phyloP scores from a whole-genome alignment of 2,113 vertebrate genomes.

The Xyrauchen texanus region DNA sequence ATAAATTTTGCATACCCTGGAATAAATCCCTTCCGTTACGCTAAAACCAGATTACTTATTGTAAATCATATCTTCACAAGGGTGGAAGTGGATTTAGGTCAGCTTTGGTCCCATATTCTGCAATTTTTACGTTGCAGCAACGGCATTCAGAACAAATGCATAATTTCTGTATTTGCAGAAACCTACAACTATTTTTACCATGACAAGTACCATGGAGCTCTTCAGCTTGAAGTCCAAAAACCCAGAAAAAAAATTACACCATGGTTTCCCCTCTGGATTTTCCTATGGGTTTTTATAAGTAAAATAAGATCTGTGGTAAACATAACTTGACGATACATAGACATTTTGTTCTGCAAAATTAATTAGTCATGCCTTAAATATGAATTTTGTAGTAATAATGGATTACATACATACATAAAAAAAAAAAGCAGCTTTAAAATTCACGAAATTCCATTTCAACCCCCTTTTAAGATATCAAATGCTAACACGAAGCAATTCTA shows the following conservation, averaged over 20 bases:
- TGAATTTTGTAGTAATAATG: too few relatives aligned
- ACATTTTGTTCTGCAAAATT: too few relatives aligned
- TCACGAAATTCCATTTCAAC: background rate
- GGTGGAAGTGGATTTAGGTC: background rate
- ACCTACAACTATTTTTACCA: background rate
- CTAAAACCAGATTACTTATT: background rate
- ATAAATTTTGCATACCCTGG: background rate
- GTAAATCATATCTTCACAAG: background rate
- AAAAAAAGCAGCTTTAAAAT: too few relatives aligned
- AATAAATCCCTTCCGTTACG: conserved; percentile 9
- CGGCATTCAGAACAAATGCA: background rate
- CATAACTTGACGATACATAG: too few relatives aligned
- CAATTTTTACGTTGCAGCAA: background rate
- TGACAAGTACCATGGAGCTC: too few relatives aligned
- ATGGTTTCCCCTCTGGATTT: too few relatives aligned
- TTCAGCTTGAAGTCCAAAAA: too few relatives aligned
- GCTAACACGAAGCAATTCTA: conserved; percentile 6
- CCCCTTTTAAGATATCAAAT: conserved; percentile 3
- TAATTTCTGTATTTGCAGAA: background rate
- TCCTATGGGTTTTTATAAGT: too few relatives aligned
- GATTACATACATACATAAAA: too few relatives aligned
- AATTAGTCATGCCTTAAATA: too few relatives aligned
- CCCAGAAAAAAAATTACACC: too few relatives aligned
- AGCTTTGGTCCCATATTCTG: background rate
- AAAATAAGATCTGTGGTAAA: too few relatives aligned